These are phyloP conservation scores for Carettochelys insculpta DNA, from an alignment of 2,113 vertebrate species.

Conservation along the genomic window DNA sequence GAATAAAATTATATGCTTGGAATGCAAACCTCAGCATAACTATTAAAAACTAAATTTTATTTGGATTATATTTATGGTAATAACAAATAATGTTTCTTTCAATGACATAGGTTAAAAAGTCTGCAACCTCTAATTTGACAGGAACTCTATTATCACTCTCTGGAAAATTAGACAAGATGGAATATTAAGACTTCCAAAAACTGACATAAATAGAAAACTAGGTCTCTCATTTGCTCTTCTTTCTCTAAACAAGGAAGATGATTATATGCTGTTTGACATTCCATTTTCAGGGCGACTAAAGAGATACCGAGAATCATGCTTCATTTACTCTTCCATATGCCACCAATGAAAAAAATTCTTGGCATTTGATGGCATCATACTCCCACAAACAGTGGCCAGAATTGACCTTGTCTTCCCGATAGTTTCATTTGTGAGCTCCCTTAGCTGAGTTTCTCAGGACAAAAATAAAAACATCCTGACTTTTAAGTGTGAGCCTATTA, in stretches of 20 bases:
- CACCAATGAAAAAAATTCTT: conserved; percentile 52
- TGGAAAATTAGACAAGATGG: conserved; percentile 76
- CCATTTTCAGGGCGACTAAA: conserved; percentile 74
- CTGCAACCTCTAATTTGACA: conserved; percentile 77
- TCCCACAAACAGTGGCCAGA: conserved; percentile 65
- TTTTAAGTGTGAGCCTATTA: conserved; percentile 25
- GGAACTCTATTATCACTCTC: conserved; percentile 77
- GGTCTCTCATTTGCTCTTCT: conserved; percentile 68
- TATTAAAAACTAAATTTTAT: conserved; percentile 70
- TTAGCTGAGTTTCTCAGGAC: conserved; percentile 54
- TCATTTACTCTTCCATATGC: conserved; percentile 70
- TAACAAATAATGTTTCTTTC: conserved; percentile 59
- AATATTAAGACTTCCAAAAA: conserved; percentile 80
- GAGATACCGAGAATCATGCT: conserved; percentile 68
- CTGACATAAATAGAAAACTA: conserved; percentile 77
- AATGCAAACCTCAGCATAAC: conserved; percentile 65
- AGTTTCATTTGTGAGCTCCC: conserved; percentile 55
- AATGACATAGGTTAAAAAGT: conserved; percentile 76
- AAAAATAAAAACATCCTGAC: conserved; percentile 58
- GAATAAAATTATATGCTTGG: conserved; percentile 74
- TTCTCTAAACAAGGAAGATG: conserved; percentile 70
- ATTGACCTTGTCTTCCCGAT: conserved; percentile 67
- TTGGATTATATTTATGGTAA: conserved; percentile 72
- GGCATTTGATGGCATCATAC: conserved; percentile 60
- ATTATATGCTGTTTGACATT: conserved; percentile 77